Evolutionary conservation across 2,797 vertebrate species (phyloP), one percentile per base, ranked within the genome.

Genomic region (Eulemur mongoz): DNA sequence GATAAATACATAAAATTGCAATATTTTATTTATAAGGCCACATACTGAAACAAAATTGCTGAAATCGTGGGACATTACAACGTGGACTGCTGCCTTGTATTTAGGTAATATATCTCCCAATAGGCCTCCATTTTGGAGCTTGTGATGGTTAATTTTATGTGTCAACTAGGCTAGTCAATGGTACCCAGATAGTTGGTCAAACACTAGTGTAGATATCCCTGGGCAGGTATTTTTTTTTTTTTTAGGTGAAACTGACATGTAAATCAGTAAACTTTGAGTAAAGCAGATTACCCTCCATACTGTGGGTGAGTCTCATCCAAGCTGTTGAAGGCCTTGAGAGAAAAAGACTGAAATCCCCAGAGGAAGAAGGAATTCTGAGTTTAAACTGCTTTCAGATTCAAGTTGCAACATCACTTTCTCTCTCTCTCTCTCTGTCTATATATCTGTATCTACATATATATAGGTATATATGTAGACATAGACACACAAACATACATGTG

Each of bases 381-480:
- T 38, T 32, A 63, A 30, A 18, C 2, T 32, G 20, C 59, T 43
- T 91, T 45, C 45, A n/a, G 59, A 61, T 0, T 43, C 18, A 80
- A n/a, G 3, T 14, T 45, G 40, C 17, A 35, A 15, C 3, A 63
- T 50, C 10, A 57, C 1, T 38, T 43, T 72, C 27, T 70, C 50
- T 79, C 50, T 52, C 50, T 52, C 43, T 43, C 43, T 43, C 43
- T 78, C 15, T 67, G 2, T 17, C 23, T 3, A 15, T 38, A 45
- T 45, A 45, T 45, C 43, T 45, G 9, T 45, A 45, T 45, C 43
- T 45, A 45, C 43, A 45, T 45, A 45, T 45, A 11, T 45, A 45
- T 9, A 11, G 8, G 0, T 48, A 25, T 59, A 59, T 25, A 17
- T 32, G 7, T 22, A 2, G 4, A 4, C 11, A 48, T 48, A 48